Conservation (phyloP, 1,140 invertebrate genomes). For the Diploscapter pachys region DNA sequence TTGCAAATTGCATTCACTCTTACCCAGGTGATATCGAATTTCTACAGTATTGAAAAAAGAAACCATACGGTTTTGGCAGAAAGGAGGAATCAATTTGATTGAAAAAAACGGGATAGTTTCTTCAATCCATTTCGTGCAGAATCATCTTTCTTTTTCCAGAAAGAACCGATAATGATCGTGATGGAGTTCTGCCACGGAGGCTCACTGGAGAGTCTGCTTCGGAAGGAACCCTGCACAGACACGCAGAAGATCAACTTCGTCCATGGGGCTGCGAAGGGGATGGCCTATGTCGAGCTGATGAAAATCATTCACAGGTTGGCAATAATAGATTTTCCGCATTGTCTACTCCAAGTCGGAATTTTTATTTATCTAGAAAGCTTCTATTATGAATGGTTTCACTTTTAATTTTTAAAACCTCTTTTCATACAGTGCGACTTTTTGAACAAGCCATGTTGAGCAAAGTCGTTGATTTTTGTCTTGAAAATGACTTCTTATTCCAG, state of each 20-base stretch:
- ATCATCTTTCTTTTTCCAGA: not conserved
- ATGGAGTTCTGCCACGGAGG: slow-evolving; percentile 29
- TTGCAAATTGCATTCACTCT: too few relatives aligned
- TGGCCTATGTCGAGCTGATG: slow-evolving; percentile 18
- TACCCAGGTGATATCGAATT: too few relatives aligned
- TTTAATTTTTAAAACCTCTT: too few relatives aligned
- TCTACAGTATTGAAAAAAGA: too few relatives aligned
- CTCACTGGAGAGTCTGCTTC: slow-evolving; percentile 9
- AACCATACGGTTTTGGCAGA: too few relatives aligned
- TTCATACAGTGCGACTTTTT: too few relatives aligned
- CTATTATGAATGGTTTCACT: too few relatives aligned
- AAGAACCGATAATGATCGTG: slow-evolving; percentile 34
- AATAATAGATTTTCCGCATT: slow-evolving; percentile 4
- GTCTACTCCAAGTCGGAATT: not conserved
- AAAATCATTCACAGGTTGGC: slow-evolving; percentile 4
- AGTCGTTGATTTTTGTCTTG: too few relatives aligned
- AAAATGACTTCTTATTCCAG: too few relatives aligned
- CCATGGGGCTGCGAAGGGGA: slow-evolving; percentile 10
- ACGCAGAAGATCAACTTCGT: slow-evolving; percentile 23
- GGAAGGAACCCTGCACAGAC: slow-evolving; percentile 11
- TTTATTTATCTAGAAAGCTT: slow-evolving; percentile 11
- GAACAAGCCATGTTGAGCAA: too few relatives aligned
- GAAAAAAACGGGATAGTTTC: too few relatives aligned
- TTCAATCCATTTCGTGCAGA: not conserved
- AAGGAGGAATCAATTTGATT: too few relatives aligned